These are phyloP conservation scores for Parapsyche elsis DNA, from an alignment of 1,140 invertebrate species.

Conservation along the genomic window DNA sequence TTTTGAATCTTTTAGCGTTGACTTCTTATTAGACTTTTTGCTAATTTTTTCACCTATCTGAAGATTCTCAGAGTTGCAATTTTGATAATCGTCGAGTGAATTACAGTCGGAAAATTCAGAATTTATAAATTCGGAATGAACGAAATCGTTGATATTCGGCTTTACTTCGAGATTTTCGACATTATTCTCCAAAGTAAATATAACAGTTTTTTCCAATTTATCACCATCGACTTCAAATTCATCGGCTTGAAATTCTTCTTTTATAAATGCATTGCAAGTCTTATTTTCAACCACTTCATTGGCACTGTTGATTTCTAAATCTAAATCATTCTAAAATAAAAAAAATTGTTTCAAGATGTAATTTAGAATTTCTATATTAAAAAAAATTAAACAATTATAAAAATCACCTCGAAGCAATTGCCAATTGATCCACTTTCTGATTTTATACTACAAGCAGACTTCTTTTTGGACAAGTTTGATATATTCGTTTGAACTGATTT, in stretches of 20 bases:
- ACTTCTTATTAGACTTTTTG: background rate
- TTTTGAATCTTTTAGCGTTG: background rate
- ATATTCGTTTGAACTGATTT: background rate
- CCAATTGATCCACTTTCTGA: background rate
- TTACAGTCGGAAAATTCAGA: background rate
- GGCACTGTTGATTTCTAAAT: background rate
- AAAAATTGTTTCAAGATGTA: background rate
- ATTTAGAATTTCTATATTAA: background rate
- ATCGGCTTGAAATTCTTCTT: conserved; percentile 7
- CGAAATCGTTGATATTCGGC: background rate
- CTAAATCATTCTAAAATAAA: background rate
- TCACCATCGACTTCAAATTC: background rate
- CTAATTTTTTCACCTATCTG: background rate
- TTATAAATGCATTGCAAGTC: background rate
- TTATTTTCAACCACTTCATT: background rate
- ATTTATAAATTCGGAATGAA: conserved; percentile 1
- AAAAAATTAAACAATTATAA: background rate
- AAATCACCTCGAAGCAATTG: background rate
- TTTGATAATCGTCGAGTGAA: background rate
- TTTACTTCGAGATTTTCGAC: background rate
- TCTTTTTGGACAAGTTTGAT: background rate
- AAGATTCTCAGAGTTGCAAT: background rate
- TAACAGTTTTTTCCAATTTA: background rate
- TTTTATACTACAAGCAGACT: background rate
- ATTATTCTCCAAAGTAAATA: background rate